A percentile compares a stretch with the other conserved stretches of the same genome.
Evolutionary conservation across 2,113 vertebrate species (phyloP).

Genomic region (Neogale vison): DNA sequence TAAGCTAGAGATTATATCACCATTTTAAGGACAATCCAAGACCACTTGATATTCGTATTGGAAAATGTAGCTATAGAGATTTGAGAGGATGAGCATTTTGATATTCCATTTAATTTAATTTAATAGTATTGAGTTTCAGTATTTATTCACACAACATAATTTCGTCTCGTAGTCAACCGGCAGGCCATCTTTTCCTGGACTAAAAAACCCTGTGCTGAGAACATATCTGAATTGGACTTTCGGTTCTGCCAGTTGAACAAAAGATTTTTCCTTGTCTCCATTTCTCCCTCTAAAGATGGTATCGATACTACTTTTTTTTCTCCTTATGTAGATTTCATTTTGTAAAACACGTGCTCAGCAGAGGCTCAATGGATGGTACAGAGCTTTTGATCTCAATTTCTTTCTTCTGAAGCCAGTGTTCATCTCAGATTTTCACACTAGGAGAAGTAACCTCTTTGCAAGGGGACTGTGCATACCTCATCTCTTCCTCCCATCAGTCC

Average conservation of each 20-base stretch:
- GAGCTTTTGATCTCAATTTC: neutral
- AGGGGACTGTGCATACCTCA: neutral
- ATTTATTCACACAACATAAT: neutral
- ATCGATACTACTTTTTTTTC: neutral
- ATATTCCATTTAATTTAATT: neutral
- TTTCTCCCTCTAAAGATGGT: neutral
- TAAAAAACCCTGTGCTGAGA: neutral
- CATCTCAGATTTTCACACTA: neutral
- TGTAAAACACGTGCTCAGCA: neutral
- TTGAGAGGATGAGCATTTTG: conserved; percentile 16
- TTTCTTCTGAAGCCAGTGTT: neutral
- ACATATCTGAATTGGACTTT: neutral
- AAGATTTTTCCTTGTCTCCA: neutral
- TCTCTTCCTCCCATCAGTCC: neutral
- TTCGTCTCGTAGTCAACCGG: neutral
- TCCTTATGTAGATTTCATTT: neutral
- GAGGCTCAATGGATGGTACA: neutral
- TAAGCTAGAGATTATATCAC: neutral
- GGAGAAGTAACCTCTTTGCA: neutral
- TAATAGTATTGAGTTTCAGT: neutral
- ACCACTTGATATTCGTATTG: neutral
- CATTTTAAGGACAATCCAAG: neutral
- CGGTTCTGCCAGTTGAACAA: neutral
- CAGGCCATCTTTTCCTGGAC: neutral
- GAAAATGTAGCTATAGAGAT: neutral